Percentiles rank a stretch among this genome's conserved stretches.
Conservation (phyloP, 2,797 vertebrate genomes). For the Jordanella pulchra region DNA sequence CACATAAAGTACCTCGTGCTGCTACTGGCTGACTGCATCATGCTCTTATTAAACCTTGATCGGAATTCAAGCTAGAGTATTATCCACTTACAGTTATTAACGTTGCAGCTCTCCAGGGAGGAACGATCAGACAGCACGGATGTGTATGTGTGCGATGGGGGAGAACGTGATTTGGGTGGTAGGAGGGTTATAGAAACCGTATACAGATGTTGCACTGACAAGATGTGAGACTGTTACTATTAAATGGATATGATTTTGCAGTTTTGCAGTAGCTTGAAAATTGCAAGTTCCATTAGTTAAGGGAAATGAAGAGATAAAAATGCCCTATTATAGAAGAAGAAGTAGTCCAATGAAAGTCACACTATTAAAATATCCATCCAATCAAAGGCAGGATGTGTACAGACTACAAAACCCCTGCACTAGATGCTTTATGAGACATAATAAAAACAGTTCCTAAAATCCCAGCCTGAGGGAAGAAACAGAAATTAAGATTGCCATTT, state of each 20-base stretch:
- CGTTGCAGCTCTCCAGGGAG: constrained; percentile 77
- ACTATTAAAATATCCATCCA: constrained; percentile 54
- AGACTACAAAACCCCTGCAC: constrained; percentile 50
- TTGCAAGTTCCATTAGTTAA: constrained; percentile 12
- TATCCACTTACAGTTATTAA: constrained; percentile 87
- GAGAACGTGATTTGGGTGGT: not conserved
- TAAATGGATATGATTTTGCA: constrained; percentile 22
- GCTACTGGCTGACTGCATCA: constrained; percentile 72
- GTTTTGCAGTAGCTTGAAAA: constrained; percentile 20
- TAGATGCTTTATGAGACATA: constrained; percentile 57
- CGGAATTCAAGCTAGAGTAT: constrained; percentile 80
- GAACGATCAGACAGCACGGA: constrained; percentile 48
- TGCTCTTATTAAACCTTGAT: constrained; percentile 81
- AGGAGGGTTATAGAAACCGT: constrained; percentile 33
- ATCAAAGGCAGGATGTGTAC: constrained; percentile 44
- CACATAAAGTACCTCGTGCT: constrained; percentile 56
- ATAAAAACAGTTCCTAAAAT: constrained; percentile 63
- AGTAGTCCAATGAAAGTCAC: constrained; percentile 27
- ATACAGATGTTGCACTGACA: constrained; percentile 55
- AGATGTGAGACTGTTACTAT: constrained; percentile 42
- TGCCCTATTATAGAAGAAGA: constrained; percentile 8
- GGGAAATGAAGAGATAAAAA: constrained; percentile 22
- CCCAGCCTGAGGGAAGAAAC: constrained; percentile 59
- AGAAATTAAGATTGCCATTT: constrained; percentile 64
- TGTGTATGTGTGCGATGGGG: constrained; percentile 15